Percentiles rank a stretch among this genome's conserved stretches.
phyloP scores from a whole-genome alignment of 2,888 invertebrate genomes.

The Amitus sp. region DNA sequence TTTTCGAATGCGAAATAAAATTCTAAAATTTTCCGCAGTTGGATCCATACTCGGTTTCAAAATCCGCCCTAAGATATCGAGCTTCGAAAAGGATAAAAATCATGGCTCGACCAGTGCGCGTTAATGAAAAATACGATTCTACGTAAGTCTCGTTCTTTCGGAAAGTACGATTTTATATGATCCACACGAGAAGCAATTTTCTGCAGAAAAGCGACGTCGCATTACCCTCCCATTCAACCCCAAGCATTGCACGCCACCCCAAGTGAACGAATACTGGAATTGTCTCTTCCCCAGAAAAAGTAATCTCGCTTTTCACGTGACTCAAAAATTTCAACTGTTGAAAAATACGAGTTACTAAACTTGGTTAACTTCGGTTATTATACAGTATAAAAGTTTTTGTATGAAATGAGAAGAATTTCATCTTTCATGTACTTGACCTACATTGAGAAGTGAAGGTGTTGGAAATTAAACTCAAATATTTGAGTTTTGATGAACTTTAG shows the following conservation, averaged over 20 bases:
- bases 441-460: too few relatives aligned
- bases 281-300: slow-evolving; percentile 49
- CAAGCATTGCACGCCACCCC: slow-evolving; percentile 40
- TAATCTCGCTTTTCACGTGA: slow-evolving; percentile 21
- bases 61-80: slow-evolving; percentile 46
- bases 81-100: slow-evolving; percentile 51
- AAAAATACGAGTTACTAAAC: too few relatives aligned
- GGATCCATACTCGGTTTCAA: slow-evolving; percentile 42
- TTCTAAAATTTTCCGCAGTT: slow-evolving; percentile 40
- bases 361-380: too few relatives aligned
- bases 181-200: slow-evolving; percentile 20
- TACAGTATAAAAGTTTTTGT: too few relatives aligned
- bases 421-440: too few relatives aligned
- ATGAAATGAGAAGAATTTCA: too few relatives aligned
- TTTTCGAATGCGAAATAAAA: too few relatives aligned
- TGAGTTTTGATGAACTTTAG: too few relatives aligned
- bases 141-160: slow-evolving; percentile 41
- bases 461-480: too few relatives aligned
- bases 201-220: slow-evolving; percentile 39
- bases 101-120: slow-evolving; percentile 49
- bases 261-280: slow-evolving; percentile 48
- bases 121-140: slow-evolving; percentile 48
- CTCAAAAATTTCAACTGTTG: too few relatives aligned
- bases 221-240: slow-evolving; percentile 41
- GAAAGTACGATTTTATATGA: slow-evolving; percentile 5